Conservation (phyloP, 2,113 vertebrate genomes). For the Tricholaema leucomelas region DNA sequence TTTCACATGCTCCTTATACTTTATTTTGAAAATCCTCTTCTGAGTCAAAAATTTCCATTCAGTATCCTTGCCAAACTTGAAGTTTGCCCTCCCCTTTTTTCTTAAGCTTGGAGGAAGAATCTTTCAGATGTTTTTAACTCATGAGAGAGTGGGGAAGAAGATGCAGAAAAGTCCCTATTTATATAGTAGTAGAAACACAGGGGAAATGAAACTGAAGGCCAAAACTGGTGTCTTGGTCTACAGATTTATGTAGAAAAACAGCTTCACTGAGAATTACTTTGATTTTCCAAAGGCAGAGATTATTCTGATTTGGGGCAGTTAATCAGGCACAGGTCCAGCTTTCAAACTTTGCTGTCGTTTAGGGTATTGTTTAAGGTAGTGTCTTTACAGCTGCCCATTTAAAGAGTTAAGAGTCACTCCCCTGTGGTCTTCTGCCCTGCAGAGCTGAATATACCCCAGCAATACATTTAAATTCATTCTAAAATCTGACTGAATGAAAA, state of each 20-base stretch:
- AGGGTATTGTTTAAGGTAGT: not conserved
- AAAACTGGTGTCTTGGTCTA: not conserved
- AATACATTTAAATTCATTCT: conserved; percentile 19
- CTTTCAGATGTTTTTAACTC: conserved; percentile 41
- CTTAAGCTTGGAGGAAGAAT: conserved; percentile 1
- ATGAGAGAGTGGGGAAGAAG: conserved; percentile 38
- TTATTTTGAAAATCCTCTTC: conserved; percentile 53
- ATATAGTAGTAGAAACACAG: not conserved
- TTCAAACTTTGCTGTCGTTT: not conserved
- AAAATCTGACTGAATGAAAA: conserved; percentile 29
- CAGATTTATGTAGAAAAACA: not conserved
- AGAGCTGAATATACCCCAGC: not conserved
- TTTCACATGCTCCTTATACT: conserved; percentile 49
- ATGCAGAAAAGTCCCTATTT: not conserved
- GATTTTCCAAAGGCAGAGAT: not conserved
- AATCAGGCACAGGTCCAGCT: not conserved
- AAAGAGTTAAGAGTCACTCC: not conserved
- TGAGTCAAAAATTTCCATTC: conserved; percentile 55
- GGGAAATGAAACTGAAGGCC: not conserved
- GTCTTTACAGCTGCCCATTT: not conserved
- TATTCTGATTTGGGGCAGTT: not conserved
- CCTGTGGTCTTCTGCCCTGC: not conserved
- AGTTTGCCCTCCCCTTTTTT: not conserved
- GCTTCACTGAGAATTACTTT: not conserved
- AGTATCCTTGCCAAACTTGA: conserved; percentile 49